These are phyloP conservation scores for Cynopterus sphinx DNA, from an alignment of 2,797 vertebrate species.

Conservation along the genomic window DNA sequence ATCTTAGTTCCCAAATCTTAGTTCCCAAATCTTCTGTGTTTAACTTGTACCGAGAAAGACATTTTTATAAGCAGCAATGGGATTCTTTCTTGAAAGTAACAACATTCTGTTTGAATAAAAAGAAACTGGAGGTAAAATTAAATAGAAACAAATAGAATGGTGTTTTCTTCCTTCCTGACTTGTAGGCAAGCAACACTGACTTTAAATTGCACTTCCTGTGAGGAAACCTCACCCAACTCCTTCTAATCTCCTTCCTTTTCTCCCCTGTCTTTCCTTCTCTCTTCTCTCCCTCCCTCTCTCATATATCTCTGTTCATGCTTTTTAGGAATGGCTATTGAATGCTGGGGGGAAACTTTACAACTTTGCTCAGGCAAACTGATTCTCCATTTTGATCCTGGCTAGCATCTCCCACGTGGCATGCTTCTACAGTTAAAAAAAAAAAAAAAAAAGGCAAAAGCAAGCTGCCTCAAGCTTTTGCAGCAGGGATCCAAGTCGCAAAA, in stretches of 20 bases:
- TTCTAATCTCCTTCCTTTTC: background rate
- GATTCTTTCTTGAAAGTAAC: conserved; percentile 13
- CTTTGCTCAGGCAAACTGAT: conserved; percentile 45
- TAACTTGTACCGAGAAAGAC: background rate
- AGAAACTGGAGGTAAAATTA: background rate
- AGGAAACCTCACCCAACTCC: background rate
- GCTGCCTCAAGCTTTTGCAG: background rate
- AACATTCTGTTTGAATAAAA: background rate
- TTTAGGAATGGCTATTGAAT: conserved; percentile 33
- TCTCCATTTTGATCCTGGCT: conserved; percentile 38
- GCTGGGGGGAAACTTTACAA: conserved; percentile 12
- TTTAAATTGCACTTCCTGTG: background rate
- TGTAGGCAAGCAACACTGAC: background rate
- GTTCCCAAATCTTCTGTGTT: conserved; percentile 1
- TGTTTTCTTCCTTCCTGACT: background rate
- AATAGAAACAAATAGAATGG: background rate
- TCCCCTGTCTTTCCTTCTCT: background rate
- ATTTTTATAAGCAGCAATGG: conserved; percentile 7
- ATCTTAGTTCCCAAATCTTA: background rate
- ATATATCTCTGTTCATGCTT: background rate
- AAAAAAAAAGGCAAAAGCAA: background rate
- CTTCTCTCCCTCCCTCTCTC: background rate
- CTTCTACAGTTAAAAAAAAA: background rate
- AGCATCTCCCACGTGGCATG: background rate
- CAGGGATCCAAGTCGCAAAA: background rate